A percentile compares a stretch with the other conserved stretches of the same genome.
Conservation (phyloP, 2,797 vertebrate genomes). For the Hirundo rustica region DNA sequence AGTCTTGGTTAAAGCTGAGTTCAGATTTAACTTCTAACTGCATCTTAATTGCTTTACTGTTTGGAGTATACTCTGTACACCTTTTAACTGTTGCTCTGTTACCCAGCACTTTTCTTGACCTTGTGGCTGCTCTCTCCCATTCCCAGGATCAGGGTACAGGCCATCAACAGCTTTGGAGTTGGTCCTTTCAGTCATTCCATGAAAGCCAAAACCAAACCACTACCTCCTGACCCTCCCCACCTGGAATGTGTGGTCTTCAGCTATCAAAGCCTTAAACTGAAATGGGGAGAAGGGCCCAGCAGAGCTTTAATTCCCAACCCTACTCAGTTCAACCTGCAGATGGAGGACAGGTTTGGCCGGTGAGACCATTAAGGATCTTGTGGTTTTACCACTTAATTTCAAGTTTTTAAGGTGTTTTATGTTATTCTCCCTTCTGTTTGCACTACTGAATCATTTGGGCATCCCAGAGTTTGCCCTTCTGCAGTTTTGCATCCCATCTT, state of each 20-base stretch:
- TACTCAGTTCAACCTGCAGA: conserved; percentile 80
- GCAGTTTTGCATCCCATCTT: background rate
- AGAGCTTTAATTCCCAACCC: conserved; percentile 74
- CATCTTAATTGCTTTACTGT: too few relatives aligned
- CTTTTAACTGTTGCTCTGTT: background rate
- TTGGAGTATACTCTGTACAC: background rate
- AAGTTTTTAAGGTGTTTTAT: background rate
- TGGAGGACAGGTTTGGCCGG: conserved; percentile 80
- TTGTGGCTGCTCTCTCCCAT: background rate
- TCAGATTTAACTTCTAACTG: too few relatives aligned
- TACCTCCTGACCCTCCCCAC: conserved; percentile 80
- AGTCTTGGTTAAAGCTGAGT: too few relatives aligned
- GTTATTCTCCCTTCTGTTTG: background rate
- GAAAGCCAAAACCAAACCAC: conserved; percentile 80
- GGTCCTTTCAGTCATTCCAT: conserved; percentile 81
- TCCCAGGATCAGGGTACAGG: conserved; percentile 80
- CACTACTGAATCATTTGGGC: background rate
- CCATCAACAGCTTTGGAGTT: conserved; percentile 78
- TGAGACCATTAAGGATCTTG: background rate
- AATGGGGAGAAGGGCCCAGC: conserved; percentile 80
- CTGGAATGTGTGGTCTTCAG: conserved; percentile 80
- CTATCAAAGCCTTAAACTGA: conserved; percentile 85
- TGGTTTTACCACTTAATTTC: background rate
- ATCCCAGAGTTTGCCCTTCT: background rate
- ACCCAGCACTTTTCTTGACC: background rate